phyloP scores from a whole-genome alignment of 2,888 invertebrate genomes.

The Drosophila paracracens region DNA sequence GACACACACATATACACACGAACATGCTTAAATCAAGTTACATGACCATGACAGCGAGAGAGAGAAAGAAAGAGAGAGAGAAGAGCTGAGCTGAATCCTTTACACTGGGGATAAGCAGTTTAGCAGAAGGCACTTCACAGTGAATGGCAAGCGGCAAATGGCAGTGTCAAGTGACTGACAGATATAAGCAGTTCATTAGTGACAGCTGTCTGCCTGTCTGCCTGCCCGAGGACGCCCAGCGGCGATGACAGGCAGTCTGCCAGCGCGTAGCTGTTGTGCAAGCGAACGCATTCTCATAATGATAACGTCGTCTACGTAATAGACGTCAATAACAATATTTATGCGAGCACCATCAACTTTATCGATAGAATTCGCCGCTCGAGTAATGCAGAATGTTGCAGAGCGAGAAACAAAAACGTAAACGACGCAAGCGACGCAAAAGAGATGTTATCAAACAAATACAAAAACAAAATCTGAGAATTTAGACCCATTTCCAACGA shows the following conservation, averaged over 20 bases:
- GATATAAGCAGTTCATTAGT: slow-evolving; percentile 52
- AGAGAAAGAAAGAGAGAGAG: not conserved
- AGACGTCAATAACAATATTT: slow-evolving; percentile 3
- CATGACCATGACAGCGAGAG: slow-evolving; percentile 15
- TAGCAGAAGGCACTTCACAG: slow-evolving; percentile 30
- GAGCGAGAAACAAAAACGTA: not conserved
- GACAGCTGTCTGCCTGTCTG: slow-evolving; percentile 33
- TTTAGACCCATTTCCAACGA: not conserved
- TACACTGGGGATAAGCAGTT: slow-evolving; percentile 41
- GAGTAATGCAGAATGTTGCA: not conserved
- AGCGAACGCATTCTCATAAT: not conserved
- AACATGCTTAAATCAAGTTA: slow-evolving; percentile 14
- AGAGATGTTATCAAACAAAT: not conserved
- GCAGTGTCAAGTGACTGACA: slow-evolving; percentile 51
- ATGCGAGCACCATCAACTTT: slow-evolving; percentile 3
- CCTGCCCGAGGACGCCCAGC: slow-evolving; percentile 5
- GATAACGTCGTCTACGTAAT: not conserved
- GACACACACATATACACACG: not conserved
- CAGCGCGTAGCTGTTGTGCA: slow-evolving; percentile 38
- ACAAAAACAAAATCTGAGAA: not conserved
- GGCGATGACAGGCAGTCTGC: slow-evolving; percentile 32
- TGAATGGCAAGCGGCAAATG: slow-evolving; percentile 45
- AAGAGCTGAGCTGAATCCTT: slow-evolving; percentile 20
- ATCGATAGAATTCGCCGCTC: not conserved
- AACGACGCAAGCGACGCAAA: not conserved